phyloP scores from a whole-genome alignment of 2,113 vertebrate genomes.

The Oreochromis niloticus region DNA sequence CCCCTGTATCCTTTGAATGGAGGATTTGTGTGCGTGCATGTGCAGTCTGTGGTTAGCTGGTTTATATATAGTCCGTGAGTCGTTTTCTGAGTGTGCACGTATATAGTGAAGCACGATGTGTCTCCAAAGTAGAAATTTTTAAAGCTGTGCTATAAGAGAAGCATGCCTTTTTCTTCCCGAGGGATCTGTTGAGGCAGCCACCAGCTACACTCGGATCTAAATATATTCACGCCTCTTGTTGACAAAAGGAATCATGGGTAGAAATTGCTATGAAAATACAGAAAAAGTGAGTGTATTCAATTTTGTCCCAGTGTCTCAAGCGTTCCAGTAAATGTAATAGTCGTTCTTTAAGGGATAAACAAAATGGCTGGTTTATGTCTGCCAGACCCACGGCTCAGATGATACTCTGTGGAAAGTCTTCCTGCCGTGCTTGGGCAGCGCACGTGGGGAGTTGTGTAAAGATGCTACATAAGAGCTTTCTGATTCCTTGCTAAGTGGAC shows the following conservation, averaged over 20 bases:
- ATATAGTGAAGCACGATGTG: background rate
- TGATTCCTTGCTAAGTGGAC: background rate
- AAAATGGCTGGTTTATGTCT: constrained; percentile 59
- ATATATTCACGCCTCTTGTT: constrained; percentile 49
- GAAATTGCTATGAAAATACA: constrained; percentile 43
- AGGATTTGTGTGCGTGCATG: background rate
- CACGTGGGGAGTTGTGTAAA: constrained; percentile 2
- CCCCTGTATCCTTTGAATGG: background rate
- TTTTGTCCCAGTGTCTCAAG: constrained; percentile 33
- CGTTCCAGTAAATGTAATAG: constrained; percentile 51
- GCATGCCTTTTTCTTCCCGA: constrained; percentile 37
- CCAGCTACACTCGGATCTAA: constrained; percentile 45
- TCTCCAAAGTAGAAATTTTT: constrained; percentile 18
- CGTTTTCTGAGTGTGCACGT: background rate
- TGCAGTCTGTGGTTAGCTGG: background rate
- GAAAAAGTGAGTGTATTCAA: constrained; percentile 20
- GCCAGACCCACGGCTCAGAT: constrained; percentile 57
- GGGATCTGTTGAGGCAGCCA: constrained; percentile 33
- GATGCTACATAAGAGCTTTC: background rate
- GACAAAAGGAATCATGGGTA: constrained; percentile 43
- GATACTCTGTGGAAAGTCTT: constrained; percentile 52
- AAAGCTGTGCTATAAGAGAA: constrained; percentile 9
- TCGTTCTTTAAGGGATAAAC: constrained; percentile 61
- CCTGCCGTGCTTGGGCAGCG: background rate
- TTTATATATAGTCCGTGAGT: background rate